These are phyloP conservation scores for Alethe diademata DNA, from an alignment of 2,113 vertebrate genomes.

Conservation along the genomic window DNA sequence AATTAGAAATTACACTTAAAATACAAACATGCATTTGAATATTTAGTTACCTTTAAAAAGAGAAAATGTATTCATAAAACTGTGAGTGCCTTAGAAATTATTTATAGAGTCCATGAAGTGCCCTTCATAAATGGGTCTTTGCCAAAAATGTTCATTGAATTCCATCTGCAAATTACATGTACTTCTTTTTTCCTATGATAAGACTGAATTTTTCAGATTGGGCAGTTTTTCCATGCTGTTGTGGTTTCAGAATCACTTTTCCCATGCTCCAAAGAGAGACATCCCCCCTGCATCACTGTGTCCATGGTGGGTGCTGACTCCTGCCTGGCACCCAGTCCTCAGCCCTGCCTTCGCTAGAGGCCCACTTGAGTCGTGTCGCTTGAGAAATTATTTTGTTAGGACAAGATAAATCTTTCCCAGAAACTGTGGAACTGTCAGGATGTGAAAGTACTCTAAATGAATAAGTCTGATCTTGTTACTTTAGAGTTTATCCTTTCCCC, in stretches of 20 bases:
- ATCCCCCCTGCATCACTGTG: background rate
- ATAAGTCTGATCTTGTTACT: background rate
- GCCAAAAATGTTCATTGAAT: background rate
- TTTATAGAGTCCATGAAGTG: background rate
- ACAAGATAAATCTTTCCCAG: slow-evolving; percentile 23
- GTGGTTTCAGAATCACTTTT: background rate
- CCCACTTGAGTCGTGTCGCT: background rate
- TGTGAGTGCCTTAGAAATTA: slow-evolving; percentile 10
- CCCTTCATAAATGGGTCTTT: background rate
- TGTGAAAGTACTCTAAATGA: background rate
- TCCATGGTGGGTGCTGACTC: background rate
- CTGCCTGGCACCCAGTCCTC: background rate
- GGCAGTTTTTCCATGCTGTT: background rate
- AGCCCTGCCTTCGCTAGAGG: background rate
- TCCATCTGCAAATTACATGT: background rate
- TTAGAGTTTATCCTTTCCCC: slow-evolving; percentile 24
- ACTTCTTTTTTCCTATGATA: background rate
- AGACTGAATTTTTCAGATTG: background rate
- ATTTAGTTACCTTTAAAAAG: slow-evolving; percentile 63
- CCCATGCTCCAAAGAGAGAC: background rate
- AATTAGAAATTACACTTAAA: slow-evolving; percentile 77
- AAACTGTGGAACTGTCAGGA: background rate
- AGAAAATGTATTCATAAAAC: slow-evolving; percentile 43
- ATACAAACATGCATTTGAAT: slow-evolving; percentile 67
- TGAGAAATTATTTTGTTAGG: background rate